Evolutionary conservation across 2,113 vertebrate species (phyloP).

Genomic region (Lycaon pictus): DNA sequence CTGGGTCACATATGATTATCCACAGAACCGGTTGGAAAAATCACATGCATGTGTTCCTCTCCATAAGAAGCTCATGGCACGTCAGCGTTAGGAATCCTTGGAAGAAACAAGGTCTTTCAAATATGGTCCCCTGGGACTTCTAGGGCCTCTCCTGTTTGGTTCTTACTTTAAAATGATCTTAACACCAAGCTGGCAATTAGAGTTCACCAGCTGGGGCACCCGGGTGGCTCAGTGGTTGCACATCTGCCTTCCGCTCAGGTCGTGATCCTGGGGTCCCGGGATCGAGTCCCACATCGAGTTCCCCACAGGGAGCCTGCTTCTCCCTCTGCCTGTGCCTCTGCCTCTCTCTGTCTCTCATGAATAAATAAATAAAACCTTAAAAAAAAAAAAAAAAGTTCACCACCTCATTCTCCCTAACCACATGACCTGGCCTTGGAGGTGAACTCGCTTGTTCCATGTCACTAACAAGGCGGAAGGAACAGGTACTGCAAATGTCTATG

Average conservation of each 20-base stretch:
- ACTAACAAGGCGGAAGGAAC: background rate
- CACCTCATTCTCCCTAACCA: background rate
- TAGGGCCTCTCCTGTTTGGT: background rate
- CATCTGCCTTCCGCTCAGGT: background rate
- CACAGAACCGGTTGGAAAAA: background rate
- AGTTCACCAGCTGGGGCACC: background rate
- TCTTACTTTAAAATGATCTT: background rate
- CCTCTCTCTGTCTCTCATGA: background rate
- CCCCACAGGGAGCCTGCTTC: background rate
- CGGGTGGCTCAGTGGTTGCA: background rate
- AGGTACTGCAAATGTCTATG: accelerated
- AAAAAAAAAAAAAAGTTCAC: background rate
- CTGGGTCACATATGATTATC: background rate
- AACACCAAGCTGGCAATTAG: background rate
- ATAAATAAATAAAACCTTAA: background rate
- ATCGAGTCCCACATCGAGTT: background rate
- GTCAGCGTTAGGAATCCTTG: background rate
- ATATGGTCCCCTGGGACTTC: accelerated
- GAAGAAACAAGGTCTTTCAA: background rate
- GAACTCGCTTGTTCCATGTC: background rate
- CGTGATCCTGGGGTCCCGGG: background rate
- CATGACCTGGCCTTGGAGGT: background rate
- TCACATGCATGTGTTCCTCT: accelerated
- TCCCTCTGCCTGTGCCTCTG: background rate
- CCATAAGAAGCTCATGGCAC: background rate